Base-by-base conservation (phyloP, 2,113 vertebrate genomes). In the Podilymbus podiceps region DNA sequence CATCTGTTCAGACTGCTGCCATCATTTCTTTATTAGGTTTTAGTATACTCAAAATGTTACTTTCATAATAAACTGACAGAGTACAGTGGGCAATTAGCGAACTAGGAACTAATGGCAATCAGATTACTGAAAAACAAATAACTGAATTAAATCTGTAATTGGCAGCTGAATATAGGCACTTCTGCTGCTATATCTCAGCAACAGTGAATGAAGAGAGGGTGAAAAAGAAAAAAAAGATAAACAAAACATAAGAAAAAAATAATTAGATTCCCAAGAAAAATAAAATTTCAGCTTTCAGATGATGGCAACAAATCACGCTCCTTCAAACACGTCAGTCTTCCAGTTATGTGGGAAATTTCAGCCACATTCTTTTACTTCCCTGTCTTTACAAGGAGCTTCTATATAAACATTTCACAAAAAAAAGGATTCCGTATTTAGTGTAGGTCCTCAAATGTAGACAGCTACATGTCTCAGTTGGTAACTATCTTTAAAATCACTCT, bases 81-180 rank as follows among this genome's bases (percentile, higher is more conserved):
- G 77, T 69, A 89, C 66, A 92, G 83, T 0, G 2, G 80, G 28
- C 77, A 90, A 92, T 73, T 85, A 97, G 66, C 15, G 38, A 93
- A 82, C 69, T 59, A 87, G 49, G 63, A 67, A 85, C 63, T 80
- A 89, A 77, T 47, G 75, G 63, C 63, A 90, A 82, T 63, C 76
- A 75, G 47, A 93, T 96, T 95, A 92, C 62, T 79, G 73, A 75
- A 73, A 93, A 95, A 77, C 67, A 88, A 94, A 58, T 77, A 94
- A 88, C 22, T 53, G 35, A 89, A 95, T 95, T 89, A 92, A 72
- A 84, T 38, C 67, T 0, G 0, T 78, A 94, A 88, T 4, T 87
- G 66, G 58, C 76, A 97, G 40, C 49, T 73, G 73, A 92, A 89
- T 60, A 67, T 24, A 78, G 30, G 47, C 15, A 2, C 23, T 72